A percentile compares a stretch with the other conserved stretches of the same genome.
These are phyloP conservation scores for Harpalus rubripes DNA, from an alignment of 2,888 invertebrate genomes.

Conservation along the genomic window DNA sequence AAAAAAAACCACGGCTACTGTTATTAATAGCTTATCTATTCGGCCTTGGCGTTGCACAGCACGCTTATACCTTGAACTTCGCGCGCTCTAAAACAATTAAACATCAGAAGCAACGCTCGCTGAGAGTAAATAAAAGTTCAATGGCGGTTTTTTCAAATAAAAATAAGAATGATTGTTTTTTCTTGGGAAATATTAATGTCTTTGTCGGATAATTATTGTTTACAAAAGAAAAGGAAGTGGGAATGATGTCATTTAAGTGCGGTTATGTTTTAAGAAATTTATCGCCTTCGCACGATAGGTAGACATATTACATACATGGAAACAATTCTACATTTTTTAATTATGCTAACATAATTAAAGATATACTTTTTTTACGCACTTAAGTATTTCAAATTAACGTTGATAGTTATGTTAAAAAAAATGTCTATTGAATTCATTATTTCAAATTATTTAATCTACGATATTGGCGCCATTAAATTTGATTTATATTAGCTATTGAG, in stretches of 20 bases:
- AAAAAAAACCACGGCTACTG: slow-evolving; percentile 62
- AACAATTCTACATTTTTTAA: no score
- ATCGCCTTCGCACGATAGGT: not conserved
- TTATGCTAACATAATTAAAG: no score
- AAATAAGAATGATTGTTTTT: not conserved
- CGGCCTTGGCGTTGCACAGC: slow-evolving; percentile 58
- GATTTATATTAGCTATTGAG: no score
- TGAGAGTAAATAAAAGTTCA: slow-evolving; percentile 18
- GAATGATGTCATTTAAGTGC: not conserved
- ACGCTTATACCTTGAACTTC: slow-evolving; percentile 65
- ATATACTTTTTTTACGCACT: no score
- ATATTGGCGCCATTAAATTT: no score
- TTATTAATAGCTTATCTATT: slow-evolving; percentile 64
- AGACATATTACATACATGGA: not conserved
- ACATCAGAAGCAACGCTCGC: slow-evolving; percentile 15
- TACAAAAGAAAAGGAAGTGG: not conserved
- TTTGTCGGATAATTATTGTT: not conserved
- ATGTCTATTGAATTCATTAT: no score
- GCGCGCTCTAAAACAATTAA: slow-evolving; percentile 48
- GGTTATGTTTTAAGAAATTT: not conserved
- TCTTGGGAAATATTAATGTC: not conserved
- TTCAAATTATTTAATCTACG: no score
- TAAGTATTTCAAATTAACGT: no score
- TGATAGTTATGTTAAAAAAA: no score
- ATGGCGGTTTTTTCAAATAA: slow-evolving; percentile 9